Percentiles rank a stretch among this genome's conserved stretches.
phyloP scores from a whole-genome alignment of 2,888 invertebrate genomes.

The Lobophora halterata region DNA sequence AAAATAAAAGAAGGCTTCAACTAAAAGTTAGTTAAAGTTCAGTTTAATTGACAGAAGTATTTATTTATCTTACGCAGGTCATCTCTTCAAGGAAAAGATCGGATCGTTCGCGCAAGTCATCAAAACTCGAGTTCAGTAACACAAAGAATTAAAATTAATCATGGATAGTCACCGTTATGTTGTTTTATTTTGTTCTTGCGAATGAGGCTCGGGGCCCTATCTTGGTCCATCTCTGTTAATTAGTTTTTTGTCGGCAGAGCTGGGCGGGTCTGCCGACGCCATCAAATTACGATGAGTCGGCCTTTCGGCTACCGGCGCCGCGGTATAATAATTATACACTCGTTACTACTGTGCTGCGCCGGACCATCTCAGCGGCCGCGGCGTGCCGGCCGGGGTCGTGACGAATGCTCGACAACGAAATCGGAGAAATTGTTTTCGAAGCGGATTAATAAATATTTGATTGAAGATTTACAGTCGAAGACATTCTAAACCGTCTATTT shows the following conservation, averaged over 20 bases:
- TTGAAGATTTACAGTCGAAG: conserved; percentile 25
- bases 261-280: conserved; percentile 74
- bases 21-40: conserved; percentile 12
- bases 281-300: conserved; percentile 81
- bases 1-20: too few species aligned
- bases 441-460: conserved; percentile 42
- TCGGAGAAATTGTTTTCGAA: conserved; percentile 60
- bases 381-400: conserved; percentile 39
- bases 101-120: conserved; percentile 31
- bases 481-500: too few species aligned
- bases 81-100: conserved; percentile 20
- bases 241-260: conserved; percentile 75
- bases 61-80: conserved; percentile 12
- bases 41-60: conserved; percentile 18
- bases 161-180: conserved; percentile 47
- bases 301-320: conserved; percentile 75
- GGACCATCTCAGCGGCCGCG: conserved; percentile 27
- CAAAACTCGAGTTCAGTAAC: conserved; percentile 33
- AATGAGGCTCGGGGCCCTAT: conserved; percentile 56
- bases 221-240: conserved; percentile 74
- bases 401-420: conserved; percentile 56
- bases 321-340: conserved; percentile 77
- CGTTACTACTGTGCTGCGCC: conserved; percentile 78
- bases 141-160: conserved; percentile 43
- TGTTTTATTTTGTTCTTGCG: conserved; percentile 60